Evolutionary conservation across 2,888 invertebrate genomes (phyloP).

Genomic region (Drosophila vallismaia): DNA sequence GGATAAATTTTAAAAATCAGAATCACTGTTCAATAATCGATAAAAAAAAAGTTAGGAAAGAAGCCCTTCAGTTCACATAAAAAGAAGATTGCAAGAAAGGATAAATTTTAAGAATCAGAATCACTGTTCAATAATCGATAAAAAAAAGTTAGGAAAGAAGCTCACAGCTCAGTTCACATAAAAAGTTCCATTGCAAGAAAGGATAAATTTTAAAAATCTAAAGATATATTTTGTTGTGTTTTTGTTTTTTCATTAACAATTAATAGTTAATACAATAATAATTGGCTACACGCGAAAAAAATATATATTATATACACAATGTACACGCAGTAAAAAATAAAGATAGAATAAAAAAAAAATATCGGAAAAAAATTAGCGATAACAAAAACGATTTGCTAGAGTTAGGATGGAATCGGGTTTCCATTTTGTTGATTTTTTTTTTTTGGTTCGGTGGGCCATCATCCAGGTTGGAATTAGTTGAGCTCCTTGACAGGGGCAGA

Average conservation of each 20-base stretch:
- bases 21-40: too few relatives aligned
- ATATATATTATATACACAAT: constrained; percentile 62
- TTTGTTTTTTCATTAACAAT: constrained; percentile 51
- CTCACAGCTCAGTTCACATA: neutral
- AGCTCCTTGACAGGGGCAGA: constrained; percentile 29
- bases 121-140: too few relatives aligned
- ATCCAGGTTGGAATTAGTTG: constrained; percentile 6
- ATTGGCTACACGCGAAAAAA: constrained; percentile 55
- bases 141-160: too few relatives aligned
- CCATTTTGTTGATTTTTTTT: neutral
- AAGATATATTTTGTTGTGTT: constrained; percentile 5
- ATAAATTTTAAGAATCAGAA: neutral
- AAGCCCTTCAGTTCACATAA: neutral
- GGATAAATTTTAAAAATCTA: neutral
- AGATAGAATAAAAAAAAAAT: constrained; percentile 25
- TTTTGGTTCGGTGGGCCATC: neutral
- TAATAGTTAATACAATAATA: constrained; percentile 56
- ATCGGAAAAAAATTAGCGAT: constrained; percentile 22
- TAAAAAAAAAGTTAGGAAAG: too few relatives aligned
- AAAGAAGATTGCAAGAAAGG: neutral
- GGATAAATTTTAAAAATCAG: too few relatives aligned
- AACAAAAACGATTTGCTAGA: constrained; percentile 55
- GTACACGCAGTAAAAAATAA: constrained; percentile 47
- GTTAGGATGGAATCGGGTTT: constrained; percentile 28
- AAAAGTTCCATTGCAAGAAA: neutral